Conservation (phyloP, 2,888 invertebrate species). For the Zootermopsis nevadensis region DNA sequence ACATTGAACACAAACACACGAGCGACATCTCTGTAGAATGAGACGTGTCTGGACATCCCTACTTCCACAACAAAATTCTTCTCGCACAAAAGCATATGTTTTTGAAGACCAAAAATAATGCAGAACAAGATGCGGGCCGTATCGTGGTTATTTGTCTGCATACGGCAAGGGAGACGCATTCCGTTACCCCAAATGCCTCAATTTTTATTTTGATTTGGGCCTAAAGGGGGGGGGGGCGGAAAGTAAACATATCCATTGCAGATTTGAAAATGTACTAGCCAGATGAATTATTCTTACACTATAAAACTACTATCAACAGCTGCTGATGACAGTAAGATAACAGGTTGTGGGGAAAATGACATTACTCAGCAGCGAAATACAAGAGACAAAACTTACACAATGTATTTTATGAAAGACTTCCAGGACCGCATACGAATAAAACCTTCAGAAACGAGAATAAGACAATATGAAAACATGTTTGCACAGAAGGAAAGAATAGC, state of each 20-base stretch:
- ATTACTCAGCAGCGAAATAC: too few relatives aligned
- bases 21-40: too few relatives aligned
- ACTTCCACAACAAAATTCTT: background rate
- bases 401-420: too few relatives aligned
- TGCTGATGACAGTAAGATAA: background rate
- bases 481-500: too few relatives aligned
- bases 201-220: constrained; percentile 28
- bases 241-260: constrained; percentile 18
- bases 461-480: too few relatives aligned
- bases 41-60: background rate
- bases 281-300: background rate
- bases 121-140: constrained; percentile 3
- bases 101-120: constrained; percentile 23
- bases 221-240: background rate
- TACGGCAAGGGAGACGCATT: constrained; percentile 15
- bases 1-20: background rate
- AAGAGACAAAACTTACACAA: too few relatives aligned
- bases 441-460: too few relatives aligned
- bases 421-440: too few relatives aligned
- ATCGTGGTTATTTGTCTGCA: constrained; percentile 31
- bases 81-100: constrained; percentile 9
- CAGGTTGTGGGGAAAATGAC: too few relatives aligned
- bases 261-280: constrained; percentile 8
- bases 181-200: background rate
- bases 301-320: background rate